Conservation (phyloP, 64 coral and sea anemone species). For the Montipora efflorescens region DNA sequence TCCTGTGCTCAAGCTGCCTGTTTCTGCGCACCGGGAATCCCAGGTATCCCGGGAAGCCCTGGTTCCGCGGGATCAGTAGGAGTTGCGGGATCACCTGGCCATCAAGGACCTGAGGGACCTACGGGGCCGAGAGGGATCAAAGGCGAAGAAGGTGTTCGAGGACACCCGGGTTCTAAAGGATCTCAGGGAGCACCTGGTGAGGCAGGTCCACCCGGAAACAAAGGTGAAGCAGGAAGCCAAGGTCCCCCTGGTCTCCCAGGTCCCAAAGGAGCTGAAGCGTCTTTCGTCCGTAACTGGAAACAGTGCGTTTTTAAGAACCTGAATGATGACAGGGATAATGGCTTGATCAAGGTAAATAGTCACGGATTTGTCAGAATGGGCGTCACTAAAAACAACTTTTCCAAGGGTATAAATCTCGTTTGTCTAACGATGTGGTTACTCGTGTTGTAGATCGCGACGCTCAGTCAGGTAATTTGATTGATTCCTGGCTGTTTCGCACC, state of each 20-base stretch:
- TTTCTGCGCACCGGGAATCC: neutral
- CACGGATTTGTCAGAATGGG: no score
- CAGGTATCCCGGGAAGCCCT: neutral
- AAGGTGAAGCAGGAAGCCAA: neutral
- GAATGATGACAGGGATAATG: no score
- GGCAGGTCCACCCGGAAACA: neutral
- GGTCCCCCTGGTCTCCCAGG: neutral
- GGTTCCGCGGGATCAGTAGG: neutral
- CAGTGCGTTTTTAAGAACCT: no score
- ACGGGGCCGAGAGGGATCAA: neutral
- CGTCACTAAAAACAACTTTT: neutral
- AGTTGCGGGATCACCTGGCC: neutral
- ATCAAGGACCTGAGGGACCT: conserved; percentile 2
- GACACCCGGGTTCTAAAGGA: neutral
- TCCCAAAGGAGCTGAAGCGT: neutral
- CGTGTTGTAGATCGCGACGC: no score
- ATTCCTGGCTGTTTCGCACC: no score
- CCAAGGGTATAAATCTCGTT: neutral
- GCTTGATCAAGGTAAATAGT: no score
- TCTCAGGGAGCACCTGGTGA: neutral
- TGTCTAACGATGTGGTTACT: no score
- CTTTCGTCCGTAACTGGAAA: neutral
- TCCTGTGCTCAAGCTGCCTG: neutral
- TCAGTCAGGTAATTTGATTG: no score
- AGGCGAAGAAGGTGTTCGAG: neutral